Evolutionary conservation across 2,113 vertebrate species (phyloP).

Genomic region (Mastomys coucha): DNA sequence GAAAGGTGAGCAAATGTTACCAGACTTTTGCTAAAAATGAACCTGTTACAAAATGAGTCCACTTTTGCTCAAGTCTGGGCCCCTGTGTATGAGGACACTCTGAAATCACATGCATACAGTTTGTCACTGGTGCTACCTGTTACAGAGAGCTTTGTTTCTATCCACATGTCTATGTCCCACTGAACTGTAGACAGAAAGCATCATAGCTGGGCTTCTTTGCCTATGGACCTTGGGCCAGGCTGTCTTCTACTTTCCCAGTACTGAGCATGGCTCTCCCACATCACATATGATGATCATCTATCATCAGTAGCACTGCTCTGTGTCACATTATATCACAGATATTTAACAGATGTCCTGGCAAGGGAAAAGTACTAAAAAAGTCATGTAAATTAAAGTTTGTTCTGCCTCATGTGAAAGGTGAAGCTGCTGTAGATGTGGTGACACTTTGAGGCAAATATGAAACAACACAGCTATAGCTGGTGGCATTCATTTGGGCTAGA

Average conservation of each 20-base stretch:
- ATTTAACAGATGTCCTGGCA: neutral
- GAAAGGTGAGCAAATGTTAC: neutral
- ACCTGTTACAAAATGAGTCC: neutral
- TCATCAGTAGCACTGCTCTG: neutral
- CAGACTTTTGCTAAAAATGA: neutral
- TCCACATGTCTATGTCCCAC: neutral
- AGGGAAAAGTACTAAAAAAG: neutral
- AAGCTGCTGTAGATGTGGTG: neutral
- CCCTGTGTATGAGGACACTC: neutral
- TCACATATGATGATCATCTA: accelerated
- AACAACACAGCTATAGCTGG: neutral
- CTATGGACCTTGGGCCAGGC: neutral
- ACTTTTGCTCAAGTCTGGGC: neutral
- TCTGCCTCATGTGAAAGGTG: neutral
- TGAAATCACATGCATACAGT: neutral
- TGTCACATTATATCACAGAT: neutral
- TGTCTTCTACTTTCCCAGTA: neutral
- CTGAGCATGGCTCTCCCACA: neutral
- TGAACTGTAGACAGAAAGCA: neutral
- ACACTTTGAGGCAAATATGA: neutral
- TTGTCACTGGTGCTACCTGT: neutral
- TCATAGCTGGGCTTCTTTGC: neutral
- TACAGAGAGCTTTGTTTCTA: neutral
- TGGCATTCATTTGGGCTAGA: neutral
- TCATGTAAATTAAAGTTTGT: neutral